phyloP scores from a whole-genome alignment of 2,797 vertebrate genomes.

The Carduelis carduelis region DNA sequence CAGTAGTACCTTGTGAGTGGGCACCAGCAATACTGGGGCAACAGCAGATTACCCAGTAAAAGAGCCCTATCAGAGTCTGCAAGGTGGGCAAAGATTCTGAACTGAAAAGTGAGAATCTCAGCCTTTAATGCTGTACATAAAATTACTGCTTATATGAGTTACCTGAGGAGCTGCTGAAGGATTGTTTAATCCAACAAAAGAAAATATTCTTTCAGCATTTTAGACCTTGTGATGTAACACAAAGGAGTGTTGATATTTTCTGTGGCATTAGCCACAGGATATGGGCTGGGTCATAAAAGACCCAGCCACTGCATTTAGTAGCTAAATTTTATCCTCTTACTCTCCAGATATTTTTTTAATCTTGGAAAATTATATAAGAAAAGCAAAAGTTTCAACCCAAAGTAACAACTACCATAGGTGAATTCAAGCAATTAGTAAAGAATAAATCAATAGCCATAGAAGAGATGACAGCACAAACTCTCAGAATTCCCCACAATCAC shows the following conservation, averaged over 20 bases:
- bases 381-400: not conserved
- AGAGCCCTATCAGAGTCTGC: not conserved
- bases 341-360: not conserved
- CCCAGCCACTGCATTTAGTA: not conserved
- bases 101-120: not conserved
- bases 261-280: not conserved
- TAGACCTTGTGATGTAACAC: not conserved
- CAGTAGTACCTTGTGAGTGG: not conserved
- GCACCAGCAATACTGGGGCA: not conserved
- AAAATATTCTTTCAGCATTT: not conserved
- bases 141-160: not conserved
- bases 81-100: not conserved
- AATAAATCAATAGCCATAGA: not conserved
- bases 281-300: not conserved
- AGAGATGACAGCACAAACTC: not conserved
- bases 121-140: not conserved
- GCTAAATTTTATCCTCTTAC: not conserved
- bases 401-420: not conserved
- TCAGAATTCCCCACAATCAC: not conserved
- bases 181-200: not conserved
- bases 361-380: not conserved
- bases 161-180: slow-evolving; percentile 1
- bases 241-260: not conserved
- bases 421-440: not conserved
- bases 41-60: not conserved